Conservation (phyloP, 2,888 invertebrate species). For the Polietes domitor region DNA sequence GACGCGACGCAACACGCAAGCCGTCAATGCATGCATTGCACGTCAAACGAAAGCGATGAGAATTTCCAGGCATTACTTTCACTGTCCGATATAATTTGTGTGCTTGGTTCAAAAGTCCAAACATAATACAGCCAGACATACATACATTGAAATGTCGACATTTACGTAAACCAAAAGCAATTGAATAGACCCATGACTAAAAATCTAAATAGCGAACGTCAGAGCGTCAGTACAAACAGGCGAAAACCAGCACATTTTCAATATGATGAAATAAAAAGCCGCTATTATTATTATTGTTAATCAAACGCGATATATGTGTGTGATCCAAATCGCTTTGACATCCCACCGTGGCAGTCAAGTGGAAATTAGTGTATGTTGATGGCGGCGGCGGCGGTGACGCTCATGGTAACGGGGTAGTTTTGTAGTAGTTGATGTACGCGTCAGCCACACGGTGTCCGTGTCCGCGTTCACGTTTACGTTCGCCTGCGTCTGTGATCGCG, state of each 20-base stretch:
- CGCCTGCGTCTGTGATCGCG: slow-evolving; percentile 23
- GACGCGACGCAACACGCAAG: too few relatives aligned
- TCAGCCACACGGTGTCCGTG: neutral
- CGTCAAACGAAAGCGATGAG: slow-evolving; percentile 24
- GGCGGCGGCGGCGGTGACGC: neutral
- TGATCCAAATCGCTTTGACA: slow-evolving; percentile 25
- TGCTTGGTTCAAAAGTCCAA: slow-evolving; percentile 56
- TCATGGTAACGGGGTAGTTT: neutral
- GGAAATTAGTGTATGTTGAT: neutral
- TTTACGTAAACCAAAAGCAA: slow-evolving; percentile 63
- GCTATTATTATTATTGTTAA: slow-evolving; percentile 9
- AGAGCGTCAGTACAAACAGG: slow-evolving; percentile 31
- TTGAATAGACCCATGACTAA: slow-evolving; percentile 62
- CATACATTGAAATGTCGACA: slow-evolving; percentile 46
- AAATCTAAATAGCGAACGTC: slow-evolving; percentile 36
- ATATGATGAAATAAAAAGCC: slow-evolving; percentile 34
- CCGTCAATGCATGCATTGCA: slow-evolving; percentile 33
- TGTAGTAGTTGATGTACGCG: neutral
- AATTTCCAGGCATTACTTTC: neutral
- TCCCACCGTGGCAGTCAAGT: neutral
- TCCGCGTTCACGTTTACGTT: neutral
- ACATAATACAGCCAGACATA: slow-evolving; percentile 27
- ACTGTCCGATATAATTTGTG: neutral
- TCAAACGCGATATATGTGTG: neutral
- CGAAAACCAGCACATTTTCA: neutral